phyloP scores from a whole-genome alignment of 2,888 invertebrate species.

The Tholera decimalis region DNA sequence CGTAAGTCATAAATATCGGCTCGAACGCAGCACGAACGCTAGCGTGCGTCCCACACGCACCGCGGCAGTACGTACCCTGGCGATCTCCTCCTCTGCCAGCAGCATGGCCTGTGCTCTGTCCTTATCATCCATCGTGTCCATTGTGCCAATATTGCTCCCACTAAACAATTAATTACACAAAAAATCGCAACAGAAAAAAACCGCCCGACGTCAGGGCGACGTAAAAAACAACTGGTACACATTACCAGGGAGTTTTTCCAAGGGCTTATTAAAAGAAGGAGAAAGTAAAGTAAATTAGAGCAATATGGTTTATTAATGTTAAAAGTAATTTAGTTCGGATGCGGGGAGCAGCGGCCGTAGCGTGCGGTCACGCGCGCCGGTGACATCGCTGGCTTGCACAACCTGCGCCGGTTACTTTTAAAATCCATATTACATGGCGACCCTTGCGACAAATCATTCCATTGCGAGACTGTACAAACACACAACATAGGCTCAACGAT shows the following conservation, averaged over 20 bases:
- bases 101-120: constrained; percentile 78
- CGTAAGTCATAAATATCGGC: constrained; percentile 50
- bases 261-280: constrained; percentile 89
- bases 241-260: constrained; percentile 84
- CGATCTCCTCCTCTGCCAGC: constrained; percentile 87
- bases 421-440: constrained; percentile 53
- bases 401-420: constrained; percentile 58
- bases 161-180: constrained; percentile 64
- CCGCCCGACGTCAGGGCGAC: constrained; percentile 84
- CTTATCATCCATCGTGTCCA: constrained; percentile 73
- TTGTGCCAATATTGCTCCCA: constrained; percentile 67
- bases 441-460: constrained; percentile 53
- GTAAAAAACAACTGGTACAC: constrained; percentile 90
- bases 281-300: constrained; percentile 90
- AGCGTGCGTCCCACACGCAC: constrained; percentile 59
- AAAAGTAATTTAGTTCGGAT: constrained; percentile 87
- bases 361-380: constrained; percentile 81
- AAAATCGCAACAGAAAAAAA: constrained; percentile 75
- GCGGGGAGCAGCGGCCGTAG: constrained; percentile 75
- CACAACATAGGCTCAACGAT: neutral
- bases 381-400: constrained; percentile 75
- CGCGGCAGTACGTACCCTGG: constrained; percentile 73
- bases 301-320: constrained; percentile 90
- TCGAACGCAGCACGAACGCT: constrained; percentile 52
- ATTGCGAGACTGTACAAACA: constrained; percentile 30